Base-by-base conservation (phyloP, 35 echinoderm and acorn worm species). In the Apostichopus japonicus region DNA sequence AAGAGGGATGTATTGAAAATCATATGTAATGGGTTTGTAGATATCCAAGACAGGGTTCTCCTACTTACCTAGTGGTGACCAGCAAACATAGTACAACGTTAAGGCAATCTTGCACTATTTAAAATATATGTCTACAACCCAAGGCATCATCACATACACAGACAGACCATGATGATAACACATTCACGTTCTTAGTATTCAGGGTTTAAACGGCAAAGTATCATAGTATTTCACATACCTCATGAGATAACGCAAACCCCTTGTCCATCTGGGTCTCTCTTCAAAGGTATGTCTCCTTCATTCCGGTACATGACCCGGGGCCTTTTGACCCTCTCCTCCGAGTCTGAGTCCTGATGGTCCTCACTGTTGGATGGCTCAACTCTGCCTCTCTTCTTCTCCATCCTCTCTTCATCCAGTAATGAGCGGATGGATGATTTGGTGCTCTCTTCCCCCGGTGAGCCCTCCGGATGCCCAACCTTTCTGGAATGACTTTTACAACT, bases 191-290 rank as follows among this genome's bases (percentile, higher is more conserved):
- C 33, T 44, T 44, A 44, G 33, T 44, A 4, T 44, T 44, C 33
- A 44, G 33, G 33, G 33, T 44, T 44, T 44, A 44, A 44, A 44
- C 33, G 4, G 33, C 33, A 44, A 44, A 44, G 33, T 44, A 44
- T 44, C 4, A 44, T 44, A 4, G 2, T 33, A 44, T 56, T 16
- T 9, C 24, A 87, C 86, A 23, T 23, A 87, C 86, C 86, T 87
- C 86, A 87, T 3, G 86, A 87, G 19, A 87, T 87, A 51, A 87
- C 86, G 51, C 86, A 87, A 56, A 87, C 86, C 11, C 86, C 86
- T 17, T 87, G 86, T 16, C 56, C 86, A 65, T 87, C 86, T 57
- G 86, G 86, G 16, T 87, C 86, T 71, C 86, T 87, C 56, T 24
- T 58, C 25, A 87, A 9, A 11, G 56, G 86, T 57, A 87, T 22